Evolutionary conservation across 2,888 invertebrate genomes (phyloP), one percentile per base, ranked within the genome.

Genomic region (Atrina japonica): DNA sequence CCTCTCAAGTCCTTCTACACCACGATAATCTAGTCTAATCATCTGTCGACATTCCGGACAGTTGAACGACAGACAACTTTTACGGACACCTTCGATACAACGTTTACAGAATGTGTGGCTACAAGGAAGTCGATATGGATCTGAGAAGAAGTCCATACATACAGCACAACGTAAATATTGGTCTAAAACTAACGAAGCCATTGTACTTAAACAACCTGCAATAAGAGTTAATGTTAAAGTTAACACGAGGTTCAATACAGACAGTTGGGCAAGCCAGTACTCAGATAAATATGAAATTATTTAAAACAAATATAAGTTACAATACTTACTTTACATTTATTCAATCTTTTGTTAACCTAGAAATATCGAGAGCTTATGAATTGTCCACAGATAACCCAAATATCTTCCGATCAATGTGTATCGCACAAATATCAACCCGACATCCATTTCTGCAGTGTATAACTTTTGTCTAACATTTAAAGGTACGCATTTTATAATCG

Each of bases 81-180:
- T 52, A 23, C 53, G 40, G 5, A 64, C 53, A 25, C 64, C 64
- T 29, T 64, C 64, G n/a, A 64, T 40, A 53, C 64, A 64, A 11
- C 53, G 52, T 14, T 41, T 35, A 41, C 64, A 64, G 18, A 64
- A 52, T 9, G 35, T 41, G 41, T 64, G 64, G 11, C 53, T 35
- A n/a, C 64, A 64, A 1, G 64, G 64, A 3, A 64, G 53, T 25
- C 43, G 5, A 43, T 64, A 41, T 5, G 64, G 64, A 16, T 64
- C 64, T 16, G 35, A n/a, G 16, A 53, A 64, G n/a, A 64, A 53
- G 41, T 64, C 64, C 64, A 64, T 52, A 53, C 64, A 64, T 0
- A 64, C 52, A n/a, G 64, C 41, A 25, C 64, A 64, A 40, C 61
- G 25, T 3, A 61, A n/a, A 16, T 49, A 61, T 49, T 61, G 61